Evolutionary conservation across 2,888 invertebrate species (phyloP).

Genomic region (Tholera decimalis): DNA sequence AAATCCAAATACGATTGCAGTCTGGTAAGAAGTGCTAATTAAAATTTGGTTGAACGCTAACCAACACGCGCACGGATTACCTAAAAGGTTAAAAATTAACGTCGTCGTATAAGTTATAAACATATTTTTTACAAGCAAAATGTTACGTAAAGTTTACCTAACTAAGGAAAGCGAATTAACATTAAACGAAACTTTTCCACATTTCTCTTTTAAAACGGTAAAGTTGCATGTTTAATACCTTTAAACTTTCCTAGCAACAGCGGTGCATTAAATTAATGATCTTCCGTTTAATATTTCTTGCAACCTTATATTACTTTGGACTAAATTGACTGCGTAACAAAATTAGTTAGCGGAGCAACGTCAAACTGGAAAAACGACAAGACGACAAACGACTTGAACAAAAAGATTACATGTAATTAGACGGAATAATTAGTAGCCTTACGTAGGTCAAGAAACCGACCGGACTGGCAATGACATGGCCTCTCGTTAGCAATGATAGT

Average conservation of each 20-base stretch:
- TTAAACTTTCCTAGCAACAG: conserved; percentile 18
- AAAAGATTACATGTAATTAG: conserved; percentile 27
- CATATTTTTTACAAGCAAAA: neutral
- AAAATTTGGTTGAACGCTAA: conserved; percentile 9
- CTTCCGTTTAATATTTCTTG: conserved; percentile 27
- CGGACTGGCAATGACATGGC: conserved; percentile 56
- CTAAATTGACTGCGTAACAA: conserved; percentile 25
- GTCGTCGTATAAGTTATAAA: conserved; percentile 1
- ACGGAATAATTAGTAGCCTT: conserved; percentile 30
- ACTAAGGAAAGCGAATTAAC: conserved; percentile 4
- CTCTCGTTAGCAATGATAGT: conserved; percentile 36
- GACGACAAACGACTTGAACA: conserved; percentile 11
- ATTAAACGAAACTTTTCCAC: conserved; percentile 8
- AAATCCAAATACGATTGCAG: conserved; percentile 16
- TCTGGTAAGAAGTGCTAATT: conserved; percentile 18
- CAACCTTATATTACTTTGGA: conserved; percentile 24
- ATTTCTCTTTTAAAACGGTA: conserved; percentile 31
- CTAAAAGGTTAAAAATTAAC: neutral
- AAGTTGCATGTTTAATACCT: conserved; percentile 44
- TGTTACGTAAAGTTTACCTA: conserved; percentile 1
- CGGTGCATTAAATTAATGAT: conserved; percentile 40
- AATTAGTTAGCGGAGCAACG: conserved; percentile 16
- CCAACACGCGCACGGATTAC: neutral
- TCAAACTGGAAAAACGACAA: conserved; percentile 14
- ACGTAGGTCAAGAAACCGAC: conserved; percentile 41